Conservation (phyloP, 2,888 invertebrate genomes). For the Idaea straminata region DNA sequence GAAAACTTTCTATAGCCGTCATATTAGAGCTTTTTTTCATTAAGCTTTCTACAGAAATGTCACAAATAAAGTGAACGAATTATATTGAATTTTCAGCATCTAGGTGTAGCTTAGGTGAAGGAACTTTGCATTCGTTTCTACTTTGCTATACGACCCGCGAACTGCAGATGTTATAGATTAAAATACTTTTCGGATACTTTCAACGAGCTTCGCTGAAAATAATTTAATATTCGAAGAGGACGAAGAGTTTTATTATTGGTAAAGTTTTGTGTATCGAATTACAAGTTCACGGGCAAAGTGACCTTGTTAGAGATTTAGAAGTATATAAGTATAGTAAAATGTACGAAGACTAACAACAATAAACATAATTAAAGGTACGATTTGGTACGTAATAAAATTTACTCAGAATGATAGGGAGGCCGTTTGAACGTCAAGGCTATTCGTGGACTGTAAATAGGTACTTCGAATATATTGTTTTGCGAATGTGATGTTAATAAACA, state of each 20-base stretch:
- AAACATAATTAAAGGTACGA: too few species aligned
- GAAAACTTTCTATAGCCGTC: too few species aligned
- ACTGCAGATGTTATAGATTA: constrained; percentile 1
- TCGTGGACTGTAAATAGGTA: too few species aligned
- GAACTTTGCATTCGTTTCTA: background rate
- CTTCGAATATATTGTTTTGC: too few species aligned
- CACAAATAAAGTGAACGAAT: background rate
- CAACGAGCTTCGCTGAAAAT: background rate
- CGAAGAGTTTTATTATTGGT: background rate
- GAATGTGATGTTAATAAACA: too few species aligned
- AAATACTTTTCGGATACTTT: background rate
- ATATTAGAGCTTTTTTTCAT: too few species aligned
- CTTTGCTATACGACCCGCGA: background rate
- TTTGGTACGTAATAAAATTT: too few species aligned
- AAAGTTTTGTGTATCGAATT: constrained; percentile 1
- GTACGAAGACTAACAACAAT: too few species aligned
- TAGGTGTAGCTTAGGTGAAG: background rate
- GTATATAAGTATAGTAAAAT: background rate
- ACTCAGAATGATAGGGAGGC: too few species aligned
- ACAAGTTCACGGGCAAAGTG: background rate
- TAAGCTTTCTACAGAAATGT: background rate
- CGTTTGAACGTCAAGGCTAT: too few species aligned
- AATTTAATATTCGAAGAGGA: background rate
- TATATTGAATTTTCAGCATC: background rate
- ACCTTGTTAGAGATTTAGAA: background rate